phyloP scores from a whole-genome alignment of 2,888 invertebrate genomes.

The Carterocephalus palaemon region DNA sequence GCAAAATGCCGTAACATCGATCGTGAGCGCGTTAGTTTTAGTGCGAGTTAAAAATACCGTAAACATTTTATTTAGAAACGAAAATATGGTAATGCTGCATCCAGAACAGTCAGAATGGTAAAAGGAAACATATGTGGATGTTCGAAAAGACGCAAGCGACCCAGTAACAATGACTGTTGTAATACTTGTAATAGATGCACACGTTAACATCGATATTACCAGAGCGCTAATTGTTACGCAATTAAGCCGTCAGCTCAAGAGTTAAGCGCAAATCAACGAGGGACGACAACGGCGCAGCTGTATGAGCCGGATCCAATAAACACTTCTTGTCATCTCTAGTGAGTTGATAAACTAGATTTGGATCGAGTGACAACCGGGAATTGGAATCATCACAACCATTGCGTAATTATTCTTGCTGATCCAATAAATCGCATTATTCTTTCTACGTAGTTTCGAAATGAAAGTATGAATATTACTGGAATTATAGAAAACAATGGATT shows the following conservation, averaged over 20 bases:
- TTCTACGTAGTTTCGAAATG: no score
- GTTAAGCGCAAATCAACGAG: constrained; percentile 14
- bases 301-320: constrained; percentile 2
- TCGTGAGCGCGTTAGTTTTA: constrained; percentile 5
- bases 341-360: no score
- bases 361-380: no score
- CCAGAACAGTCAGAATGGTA: neutral
- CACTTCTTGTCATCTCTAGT: neutral
- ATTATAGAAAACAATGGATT: no score
- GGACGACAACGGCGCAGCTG: constrained; percentile 8
- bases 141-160: neutral
- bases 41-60: constrained; percentile 5
- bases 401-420: no score
- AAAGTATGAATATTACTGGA: no score
- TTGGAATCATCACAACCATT: no score
- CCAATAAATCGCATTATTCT: no score
- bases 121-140: no score
- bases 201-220: constrained; percentile 10
- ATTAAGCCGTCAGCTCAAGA: constrained; percentile 5
- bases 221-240: constrained; percentile 14
- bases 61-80: neutral
- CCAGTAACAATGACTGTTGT: neutral
- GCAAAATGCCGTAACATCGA: constrained; percentile 22
- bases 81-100: neutral
- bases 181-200: no score